Conservation (phyloP, 30 jellyfish, hydroid and myxozoan genomes). For the Cassiopea andromeda region DNA sequence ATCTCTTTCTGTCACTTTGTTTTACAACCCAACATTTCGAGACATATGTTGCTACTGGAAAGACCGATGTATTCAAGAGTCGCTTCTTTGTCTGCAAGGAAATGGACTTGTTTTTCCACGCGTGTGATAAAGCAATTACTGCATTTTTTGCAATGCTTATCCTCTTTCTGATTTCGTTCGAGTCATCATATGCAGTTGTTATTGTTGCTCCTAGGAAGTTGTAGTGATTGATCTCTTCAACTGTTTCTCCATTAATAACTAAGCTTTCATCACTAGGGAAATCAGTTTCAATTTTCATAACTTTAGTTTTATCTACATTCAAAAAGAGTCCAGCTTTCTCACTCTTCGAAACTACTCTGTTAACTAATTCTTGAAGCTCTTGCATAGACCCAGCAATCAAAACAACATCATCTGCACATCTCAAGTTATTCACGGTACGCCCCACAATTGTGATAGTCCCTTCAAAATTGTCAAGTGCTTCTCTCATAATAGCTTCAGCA, state of each 20-base stretch:
- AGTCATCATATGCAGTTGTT: neutral
- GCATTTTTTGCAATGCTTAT: neutral
- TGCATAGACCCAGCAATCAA: conserved; percentile 4
- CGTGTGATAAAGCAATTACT: neutral
- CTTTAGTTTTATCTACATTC: conserved; percentile 19
- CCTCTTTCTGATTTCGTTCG: neutral
- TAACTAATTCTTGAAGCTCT: conserved; percentile 18
- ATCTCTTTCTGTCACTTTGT: neutral
- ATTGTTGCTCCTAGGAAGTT: neutral
- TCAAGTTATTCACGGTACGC: neutral
- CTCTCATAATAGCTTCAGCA: conserved; percentile 23
- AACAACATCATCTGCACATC: conserved; percentile 42
- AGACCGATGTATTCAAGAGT: neutral
- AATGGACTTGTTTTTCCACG: neutral
- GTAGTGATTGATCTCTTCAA: neutral
- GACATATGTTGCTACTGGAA: neutral
- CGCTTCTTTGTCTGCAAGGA: neutral
- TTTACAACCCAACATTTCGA: neutral
- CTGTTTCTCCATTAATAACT: neutral
- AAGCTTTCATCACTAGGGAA: neutral
- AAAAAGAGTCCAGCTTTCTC: neutral
- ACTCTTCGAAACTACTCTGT: neutral
- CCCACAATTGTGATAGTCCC: conserved; percentile 5
- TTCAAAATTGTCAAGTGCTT: neutral
- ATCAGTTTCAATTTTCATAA: conserved; percentile 12